These are phyloP conservation scores for Cephus cinctus DNA, from an alignment of 1,140 invertebrate genomes.

Conservation along the genomic window DNA sequence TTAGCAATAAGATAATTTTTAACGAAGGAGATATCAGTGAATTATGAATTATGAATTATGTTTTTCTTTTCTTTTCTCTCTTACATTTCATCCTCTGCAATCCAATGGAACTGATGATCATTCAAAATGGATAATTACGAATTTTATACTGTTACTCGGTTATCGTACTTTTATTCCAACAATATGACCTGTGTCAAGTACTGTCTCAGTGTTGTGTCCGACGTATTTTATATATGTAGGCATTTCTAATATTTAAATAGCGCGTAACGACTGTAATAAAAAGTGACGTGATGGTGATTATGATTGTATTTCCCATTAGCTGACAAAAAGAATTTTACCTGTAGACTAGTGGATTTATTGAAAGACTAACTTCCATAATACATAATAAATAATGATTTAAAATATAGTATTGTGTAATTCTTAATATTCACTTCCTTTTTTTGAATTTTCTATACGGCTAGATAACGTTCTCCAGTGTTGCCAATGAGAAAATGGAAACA, in stretches of 20 bases:
- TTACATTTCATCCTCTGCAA: background rate
- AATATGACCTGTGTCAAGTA: background rate
- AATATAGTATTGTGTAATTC: background rate
- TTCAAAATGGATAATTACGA: background rate
- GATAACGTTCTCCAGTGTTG: too few relatives aligned
- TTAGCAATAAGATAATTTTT: too few relatives aligned
- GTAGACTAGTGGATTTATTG: background rate
- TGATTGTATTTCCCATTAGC: too few relatives aligned
- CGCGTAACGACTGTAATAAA: background rate
- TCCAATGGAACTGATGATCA: background rate
- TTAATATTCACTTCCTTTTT: background rate
- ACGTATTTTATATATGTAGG: conserved; percentile 1
- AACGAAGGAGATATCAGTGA: too few relatives aligned
- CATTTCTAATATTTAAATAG: conserved; percentile 8
- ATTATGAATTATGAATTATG: background rate
- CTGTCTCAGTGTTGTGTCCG: conserved; percentile 1
- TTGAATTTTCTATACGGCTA: too few relatives aligned
- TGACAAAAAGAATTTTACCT: too few relatives aligned
- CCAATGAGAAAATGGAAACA: too few relatives aligned
- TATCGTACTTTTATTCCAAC: conserved; percentile 2
- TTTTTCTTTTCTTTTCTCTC: background rate
- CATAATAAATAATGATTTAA: background rate
- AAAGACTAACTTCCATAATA: background rate
- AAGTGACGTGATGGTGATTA: background rate
- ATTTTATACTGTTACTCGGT: too few relatives aligned